Conservation (phyloP, 2,113 vertebrate genomes). For the Morone saxatilis region DNA sequence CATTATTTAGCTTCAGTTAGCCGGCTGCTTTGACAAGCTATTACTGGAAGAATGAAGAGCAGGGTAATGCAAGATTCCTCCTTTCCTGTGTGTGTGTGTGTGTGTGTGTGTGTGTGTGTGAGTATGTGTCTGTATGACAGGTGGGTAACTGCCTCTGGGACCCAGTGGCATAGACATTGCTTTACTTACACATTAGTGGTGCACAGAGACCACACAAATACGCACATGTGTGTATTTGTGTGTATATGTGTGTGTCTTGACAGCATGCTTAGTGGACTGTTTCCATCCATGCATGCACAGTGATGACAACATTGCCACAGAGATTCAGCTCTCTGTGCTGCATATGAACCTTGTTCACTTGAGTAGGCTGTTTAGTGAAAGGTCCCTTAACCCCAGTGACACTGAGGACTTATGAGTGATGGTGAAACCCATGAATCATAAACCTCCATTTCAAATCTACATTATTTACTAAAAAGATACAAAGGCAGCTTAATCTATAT, state of each 20-base stretch:
- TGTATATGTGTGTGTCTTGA: slow-evolving; percentile 34
- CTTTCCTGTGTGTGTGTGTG: slow-evolving; percentile 7
- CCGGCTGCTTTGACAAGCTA: slow-evolving; percentile 88
- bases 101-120: slow-evolving; percentile 14
- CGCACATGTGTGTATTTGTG: slow-evolving; percentile 18
- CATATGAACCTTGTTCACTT: no score
- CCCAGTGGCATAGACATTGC: slow-evolving; percentile 83
- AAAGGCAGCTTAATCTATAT: background rate
- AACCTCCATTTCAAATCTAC: background rate
- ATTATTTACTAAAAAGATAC: background rate
- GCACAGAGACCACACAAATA: slow-evolving; percentile 1
- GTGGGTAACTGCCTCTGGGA: slow-evolving; percentile 79
- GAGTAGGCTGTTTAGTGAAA: slow-evolving; percentile 51
- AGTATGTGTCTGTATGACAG: slow-evolving; percentile 69
- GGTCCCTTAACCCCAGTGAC: slow-evolving; percentile 44
- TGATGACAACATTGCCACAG: slow-evolving; percentile 36
- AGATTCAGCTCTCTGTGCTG: slow-evolving; percentile 15
- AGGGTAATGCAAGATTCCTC: slow-evolving; percentile 72
- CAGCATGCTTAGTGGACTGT: slow-evolving; percentile 53
- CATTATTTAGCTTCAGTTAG: slow-evolving; percentile 88
- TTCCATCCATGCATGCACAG: slow-evolving; percentile 48
- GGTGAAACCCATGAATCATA: slow-evolving; percentile 31
- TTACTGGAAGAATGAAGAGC: slow-evolving; percentile 89
- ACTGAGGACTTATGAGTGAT: slow-evolving; percentile 21
- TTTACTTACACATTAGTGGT: slow-evolving; percentile 55